Evolutionary conservation across 1,140 invertebrate genomes (phyloP), one percentile per base, ranked within the genome.

Genomic region (Bombus pascuorum): DNA sequence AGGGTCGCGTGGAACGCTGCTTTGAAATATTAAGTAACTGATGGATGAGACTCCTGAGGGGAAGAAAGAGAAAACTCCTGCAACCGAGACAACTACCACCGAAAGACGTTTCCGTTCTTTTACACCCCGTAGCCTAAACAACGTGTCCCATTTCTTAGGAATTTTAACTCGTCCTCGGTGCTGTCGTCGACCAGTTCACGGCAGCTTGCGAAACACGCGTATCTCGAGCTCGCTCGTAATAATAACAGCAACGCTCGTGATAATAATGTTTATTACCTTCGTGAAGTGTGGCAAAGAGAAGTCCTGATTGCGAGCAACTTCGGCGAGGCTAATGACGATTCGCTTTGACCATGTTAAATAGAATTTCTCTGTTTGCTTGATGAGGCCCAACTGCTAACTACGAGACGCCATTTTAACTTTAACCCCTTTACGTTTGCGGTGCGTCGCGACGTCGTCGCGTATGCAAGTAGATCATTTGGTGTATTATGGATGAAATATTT

Each of bases 1-100:
- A 81, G 32, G 81, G 89, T 59, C 34, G 85, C 77, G 88, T 88
- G 87, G 82, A 89, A 86, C 84, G 89, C 83, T 91, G 89, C 92
- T 94, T 93, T 94, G 93, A 94, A 94, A 94, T 94, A 94, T 94
- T 95, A 93, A 94, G 94, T 94, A 93, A 94, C 94, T 94, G 94
- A 95, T 95, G 94, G 94, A 95, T 94, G 94, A 93, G 93, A 85
- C 91, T 94, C 92, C 91, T 90, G 87, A 90, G 93, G 91, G 83
- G 88, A 80, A 88, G 88, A 81, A 85, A 85, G 85, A 87, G 81
- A 78, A 32, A 22, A 62, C 74, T 70, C 62, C 75, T 32, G 71
- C 72, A n/a, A 1, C n/a, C 66, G 28, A 42, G 39, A 78, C 85
- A 57, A 66, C 82, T 39, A 68, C 47, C 59, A 37, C 39, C 57